Conservation (phyloP, 2,113 vertebrate species). For the Microtus pennsylvanicus region DNA sequence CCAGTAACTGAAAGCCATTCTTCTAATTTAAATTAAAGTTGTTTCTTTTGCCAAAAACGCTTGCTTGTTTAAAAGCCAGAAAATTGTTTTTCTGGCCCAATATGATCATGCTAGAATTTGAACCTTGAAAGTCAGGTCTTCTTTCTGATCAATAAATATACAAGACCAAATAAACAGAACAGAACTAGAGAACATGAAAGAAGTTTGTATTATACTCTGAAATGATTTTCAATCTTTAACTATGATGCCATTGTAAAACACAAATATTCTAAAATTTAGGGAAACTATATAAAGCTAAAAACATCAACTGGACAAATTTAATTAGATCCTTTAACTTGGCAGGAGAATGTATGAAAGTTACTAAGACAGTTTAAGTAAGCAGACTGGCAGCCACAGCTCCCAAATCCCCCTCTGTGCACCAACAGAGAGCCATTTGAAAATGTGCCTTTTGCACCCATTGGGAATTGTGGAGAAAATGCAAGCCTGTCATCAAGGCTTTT, state of each 20-base stretch:
- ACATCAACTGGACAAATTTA: slow-evolving; percentile 10
- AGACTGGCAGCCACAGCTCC: background rate
- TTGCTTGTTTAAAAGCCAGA: slow-evolving; percentile 44
- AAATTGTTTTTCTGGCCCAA: slow-evolving; percentile 41
- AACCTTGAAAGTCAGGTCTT: background rate
- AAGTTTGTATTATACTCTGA: background rate
- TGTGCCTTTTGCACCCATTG: background rate
- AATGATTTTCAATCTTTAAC: background rate
- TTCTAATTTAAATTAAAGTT: slow-evolving; percentile 57
- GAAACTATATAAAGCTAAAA: background rate
- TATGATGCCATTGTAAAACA: background rate
- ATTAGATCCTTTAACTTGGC: background rate
- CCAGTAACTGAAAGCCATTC: slow-evolving; percentile 29
- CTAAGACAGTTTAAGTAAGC: background rate
- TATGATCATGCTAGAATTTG: background rate
- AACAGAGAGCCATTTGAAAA: background rate
- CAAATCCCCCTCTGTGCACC: background rate
- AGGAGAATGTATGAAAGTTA: background rate
- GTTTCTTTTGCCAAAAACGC: slow-evolving; percentile 39
- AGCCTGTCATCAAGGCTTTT: background rate
- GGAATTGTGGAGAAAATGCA: background rate
- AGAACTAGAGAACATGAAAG: background rate
- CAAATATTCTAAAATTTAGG: slow-evolving; percentile 17
- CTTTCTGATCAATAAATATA: background rate
- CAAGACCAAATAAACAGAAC: slow-evolving; percentile 6